phyloP scores from a whole-genome alignment of 30 jellyfish, hydroid and myxozoan species.

The Mastigias papua region DNA sequence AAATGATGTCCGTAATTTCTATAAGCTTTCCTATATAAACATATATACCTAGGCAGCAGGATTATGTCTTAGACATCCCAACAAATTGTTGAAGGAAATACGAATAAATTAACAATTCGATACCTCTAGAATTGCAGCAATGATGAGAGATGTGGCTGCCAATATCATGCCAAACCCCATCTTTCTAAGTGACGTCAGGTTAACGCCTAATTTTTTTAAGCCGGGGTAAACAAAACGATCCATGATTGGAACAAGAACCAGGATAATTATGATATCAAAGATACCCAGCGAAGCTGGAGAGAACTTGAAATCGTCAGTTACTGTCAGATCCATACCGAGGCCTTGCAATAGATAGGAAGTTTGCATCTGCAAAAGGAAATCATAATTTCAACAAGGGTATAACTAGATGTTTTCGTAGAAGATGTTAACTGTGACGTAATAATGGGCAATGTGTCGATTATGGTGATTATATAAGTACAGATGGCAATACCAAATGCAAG shows the following conservation, averaged over 20 bases:
- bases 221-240: slow-evolving; percentile 78
- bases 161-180: slow-evolving; percentile 95
- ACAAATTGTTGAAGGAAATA: no score
- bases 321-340: slow-evolving; percentile 55
- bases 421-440: no score
- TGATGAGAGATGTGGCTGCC: slow-evolving; percentile 75
- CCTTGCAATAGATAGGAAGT: slow-evolving; percentile 88
- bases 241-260: slow-evolving; percentile 76
- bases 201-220: slow-evolving; percentile 17
- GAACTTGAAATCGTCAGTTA: slow-evolving; percentile 50
- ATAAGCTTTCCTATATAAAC: no score
- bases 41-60: no score
- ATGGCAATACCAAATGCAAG: no score
- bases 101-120: no score
- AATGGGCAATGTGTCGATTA: no score
- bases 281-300: slow-evolving; percentile 93
- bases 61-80: no score
- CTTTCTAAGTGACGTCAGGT: slow-evolving; percentile 73
- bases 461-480: no score
- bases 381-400: not conserved
- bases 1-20: no score
- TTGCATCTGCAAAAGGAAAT: slow-evolving; percentile 71
- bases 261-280: slow-evolving; percentile 67
- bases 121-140: slow-evolving; percentile 89
- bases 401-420: not conserved